Conservation (phyloP, 2,797 vertebrate genomes). For the Amblyopsis hoosieri region DNA sequence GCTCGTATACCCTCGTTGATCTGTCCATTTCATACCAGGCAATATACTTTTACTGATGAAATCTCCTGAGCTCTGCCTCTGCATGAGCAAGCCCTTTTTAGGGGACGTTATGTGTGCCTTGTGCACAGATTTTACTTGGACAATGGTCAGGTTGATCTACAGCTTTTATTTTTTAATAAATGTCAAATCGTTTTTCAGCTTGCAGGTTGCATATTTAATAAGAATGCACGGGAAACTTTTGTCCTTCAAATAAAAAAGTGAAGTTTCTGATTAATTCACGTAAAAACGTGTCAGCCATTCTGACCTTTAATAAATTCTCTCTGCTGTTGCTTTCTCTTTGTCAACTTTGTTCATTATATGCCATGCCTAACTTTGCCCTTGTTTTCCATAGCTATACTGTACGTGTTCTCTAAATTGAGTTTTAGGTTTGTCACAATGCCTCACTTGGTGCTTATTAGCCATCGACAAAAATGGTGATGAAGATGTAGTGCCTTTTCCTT, state of each 20-base stretch:
- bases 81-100: conserved; percentile 20
- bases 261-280: conserved; percentile 46
- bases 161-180: conserved; percentile 27
- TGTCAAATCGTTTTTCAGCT: conserved; percentile 25
- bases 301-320: conserved; percentile 60
- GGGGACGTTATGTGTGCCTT: background rate
- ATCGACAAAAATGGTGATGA: conserved; percentile 27
- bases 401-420: conserved; percentile 30
- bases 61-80: conserved; percentile 9
- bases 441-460: conserved; percentile 46
- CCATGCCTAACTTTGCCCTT: conserved; percentile 28
- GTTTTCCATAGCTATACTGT: conserved; percentile 17
- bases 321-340: conserved; percentile 19
- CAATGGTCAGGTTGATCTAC: conserved; percentile 37
- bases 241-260: conserved; percentile 41
- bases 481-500: conserved; percentile 33
- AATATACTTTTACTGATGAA: conserved; percentile 24
- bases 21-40: conserved; percentile 33
- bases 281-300: conserved; percentile 38
- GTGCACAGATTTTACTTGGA: conserved; percentile 17
- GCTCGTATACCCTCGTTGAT: conserved; percentile 17
- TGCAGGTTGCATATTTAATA: conserved; percentile 26
- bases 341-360: conserved; percentile 39
- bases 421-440: conserved; percentile 33
- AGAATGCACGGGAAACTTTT: conserved; percentile 41